phyloP scores from a whole-genome alignment of 2,888 invertebrate genomes.

The Cerceris ruficornis region DNA sequence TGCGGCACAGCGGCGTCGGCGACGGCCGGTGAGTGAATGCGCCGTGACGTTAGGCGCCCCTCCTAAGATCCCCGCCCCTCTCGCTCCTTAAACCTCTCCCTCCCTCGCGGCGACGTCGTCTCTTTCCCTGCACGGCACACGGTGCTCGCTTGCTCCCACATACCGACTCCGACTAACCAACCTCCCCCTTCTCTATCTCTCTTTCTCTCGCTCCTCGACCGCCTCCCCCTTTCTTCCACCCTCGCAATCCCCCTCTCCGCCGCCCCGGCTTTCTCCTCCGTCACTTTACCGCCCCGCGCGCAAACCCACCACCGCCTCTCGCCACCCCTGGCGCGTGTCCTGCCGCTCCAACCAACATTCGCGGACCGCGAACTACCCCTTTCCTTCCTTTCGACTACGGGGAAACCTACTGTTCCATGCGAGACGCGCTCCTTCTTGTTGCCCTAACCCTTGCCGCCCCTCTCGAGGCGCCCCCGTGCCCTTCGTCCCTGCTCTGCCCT shows the following conservation, averaged over 20 bases:
- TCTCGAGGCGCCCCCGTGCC: background rate
- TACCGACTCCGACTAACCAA: conserved; percentile 39
- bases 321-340: conserved; percentile 53
- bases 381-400: conserved; percentile 60
- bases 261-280: conserved; percentile 52
- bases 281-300: conserved; percentile 56
- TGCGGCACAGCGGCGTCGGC: conserved; percentile 77
- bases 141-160: conserved; percentile 49
- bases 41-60: conserved; percentile 79
- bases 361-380: conserved; percentile 73
- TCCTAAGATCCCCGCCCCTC: conserved; percentile 74
- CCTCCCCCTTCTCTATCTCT: conserved; percentile 32
- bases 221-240: conserved; percentile 39
- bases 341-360: conserved; percentile 67
- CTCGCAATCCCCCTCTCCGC: conserved; percentile 19
- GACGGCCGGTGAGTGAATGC: conserved; percentile 81
- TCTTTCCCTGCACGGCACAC: conserved; percentile 46
- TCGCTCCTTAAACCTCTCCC: conserved; percentile 59
- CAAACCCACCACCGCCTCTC: conserved; percentile 51
- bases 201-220: conserved; percentile 16
- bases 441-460: conserved; percentile 51
- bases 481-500: background rate
- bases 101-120: conserved; percentile 38
- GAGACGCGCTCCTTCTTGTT: conserved; percentile 61
- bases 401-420: conserved; percentile 58